Conservation (phyloP, 2,888 invertebrate species). For the Crepidodera aurea region DNA sequence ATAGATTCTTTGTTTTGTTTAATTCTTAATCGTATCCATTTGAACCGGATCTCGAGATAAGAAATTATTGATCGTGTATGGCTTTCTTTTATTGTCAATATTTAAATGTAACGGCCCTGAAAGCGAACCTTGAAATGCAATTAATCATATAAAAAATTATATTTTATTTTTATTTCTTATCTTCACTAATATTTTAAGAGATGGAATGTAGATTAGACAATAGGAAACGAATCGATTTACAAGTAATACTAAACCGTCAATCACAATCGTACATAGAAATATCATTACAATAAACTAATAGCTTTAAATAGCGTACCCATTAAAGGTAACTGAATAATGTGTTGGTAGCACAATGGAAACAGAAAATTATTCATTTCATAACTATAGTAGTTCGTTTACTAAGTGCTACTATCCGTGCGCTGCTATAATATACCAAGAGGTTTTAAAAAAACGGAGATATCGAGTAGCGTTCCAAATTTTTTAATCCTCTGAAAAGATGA, state of each 20-base stretch:
- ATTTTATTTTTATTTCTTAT: conserved; percentile 16
- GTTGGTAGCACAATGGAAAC: conserved; percentile 14
- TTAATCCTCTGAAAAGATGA: too few species aligned
- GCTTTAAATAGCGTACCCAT: conserved; percentile 16
- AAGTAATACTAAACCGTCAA: conserved; percentile 19
- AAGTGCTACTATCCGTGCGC: neutral
- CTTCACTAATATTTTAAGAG: conserved; percentile 20
- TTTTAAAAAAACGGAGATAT: too few species aligned
- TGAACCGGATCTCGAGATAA: conserved; percentile 9
- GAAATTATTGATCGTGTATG: conserved; percentile 10
- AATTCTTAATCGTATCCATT: neutral
- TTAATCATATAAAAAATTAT: conserved; percentile 8
- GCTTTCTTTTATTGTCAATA: conserved; percentile 13
- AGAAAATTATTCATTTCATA: conserved; percentile 3
- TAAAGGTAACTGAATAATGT: conserved; percentile 17
- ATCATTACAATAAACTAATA: conserved; percentile 20
- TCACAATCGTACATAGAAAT: conserved; percentile 24
- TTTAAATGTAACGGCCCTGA: conserved; percentile 17
- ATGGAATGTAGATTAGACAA: conserved; percentile 20
- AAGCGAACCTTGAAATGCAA: conserved; percentile 19
- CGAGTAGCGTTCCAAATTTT: too few species aligned
- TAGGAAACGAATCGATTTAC: conserved; percentile 20
- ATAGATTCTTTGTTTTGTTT: too few species aligned
- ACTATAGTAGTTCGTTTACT: neutral
- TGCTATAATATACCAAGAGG: too few species aligned